A percentile compares a stretch with the other conserved stretches of the same genome.
These are phyloP conservation scores for Hoplostethus atlanticus DNA, from an alignment of 2,797 vertebrate species.

Conservation along the genomic window DNA sequence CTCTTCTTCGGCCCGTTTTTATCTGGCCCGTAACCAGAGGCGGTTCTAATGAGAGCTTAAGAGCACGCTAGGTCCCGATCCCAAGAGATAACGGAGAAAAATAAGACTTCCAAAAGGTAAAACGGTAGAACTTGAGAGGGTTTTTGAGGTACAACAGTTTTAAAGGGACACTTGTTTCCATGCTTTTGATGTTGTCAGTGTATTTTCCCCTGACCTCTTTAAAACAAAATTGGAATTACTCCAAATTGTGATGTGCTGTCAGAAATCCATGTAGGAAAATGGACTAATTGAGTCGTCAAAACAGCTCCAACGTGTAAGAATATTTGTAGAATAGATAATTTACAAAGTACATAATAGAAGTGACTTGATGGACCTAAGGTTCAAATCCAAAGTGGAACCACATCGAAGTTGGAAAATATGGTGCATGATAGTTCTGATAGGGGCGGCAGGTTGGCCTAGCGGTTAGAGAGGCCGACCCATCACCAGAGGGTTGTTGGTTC, in stretches of 20 bases:
- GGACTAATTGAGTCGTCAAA: not conserved
- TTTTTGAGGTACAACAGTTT: conserved; percentile 2
- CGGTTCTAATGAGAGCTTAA: conserved; percentile 55
- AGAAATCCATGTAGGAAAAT: conserved; percentile 1
- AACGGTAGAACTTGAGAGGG: conserved; percentile 21
- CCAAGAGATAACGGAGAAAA: conserved; percentile 50
- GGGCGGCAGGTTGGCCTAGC: too few species aligned
- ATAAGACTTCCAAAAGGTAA: conserved; percentile 18
- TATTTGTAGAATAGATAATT: not conserved
- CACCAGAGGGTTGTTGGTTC: too few species aligned
- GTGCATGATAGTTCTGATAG: too few species aligned
- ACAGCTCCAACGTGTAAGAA: not conserved
- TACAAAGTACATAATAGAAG: not conserved
- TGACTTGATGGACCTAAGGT: not conserved
- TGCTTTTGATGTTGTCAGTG: not conserved
- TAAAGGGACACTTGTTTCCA: not conserved
- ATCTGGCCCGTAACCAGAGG: conserved; percentile 43
- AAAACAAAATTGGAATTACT: not conserved
- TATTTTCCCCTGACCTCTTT: not conserved
- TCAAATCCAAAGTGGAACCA: not conserved
- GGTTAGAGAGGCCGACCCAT: too few species aligned
- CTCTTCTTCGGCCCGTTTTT: conserved; percentile 35
- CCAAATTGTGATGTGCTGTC: not conserved
- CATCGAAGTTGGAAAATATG: not conserved
- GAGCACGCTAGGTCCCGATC: conserved; percentile 38